A percentile compares a stretch with the other conserved stretches of the same genome.
Conservation (phyloP, 2,113 vertebrate genomes). For the Plecotus auritus region DNA sequence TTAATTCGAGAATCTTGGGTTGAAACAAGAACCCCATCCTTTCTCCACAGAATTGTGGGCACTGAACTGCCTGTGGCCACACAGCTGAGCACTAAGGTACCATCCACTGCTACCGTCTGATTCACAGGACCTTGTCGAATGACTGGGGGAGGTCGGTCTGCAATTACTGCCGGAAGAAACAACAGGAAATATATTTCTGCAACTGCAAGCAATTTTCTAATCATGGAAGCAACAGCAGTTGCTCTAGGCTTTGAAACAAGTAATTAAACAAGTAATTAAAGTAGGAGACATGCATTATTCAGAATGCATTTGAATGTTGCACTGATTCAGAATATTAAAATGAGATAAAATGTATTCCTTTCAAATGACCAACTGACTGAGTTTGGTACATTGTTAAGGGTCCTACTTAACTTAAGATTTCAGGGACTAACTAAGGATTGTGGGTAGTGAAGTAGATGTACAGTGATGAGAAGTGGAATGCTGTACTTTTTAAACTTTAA, state of each 20-base stretch:
- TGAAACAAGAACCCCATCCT: constrained; percentile 91
- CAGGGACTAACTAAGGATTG: not conserved
- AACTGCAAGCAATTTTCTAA: constrained; percentile 92
- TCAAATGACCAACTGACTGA: constrained; percentile 14
- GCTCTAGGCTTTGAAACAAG: constrained; percentile 84
- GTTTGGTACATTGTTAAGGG: not conserved
- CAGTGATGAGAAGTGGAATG: not conserved
- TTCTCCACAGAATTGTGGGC: constrained; percentile 96
- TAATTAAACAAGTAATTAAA: constrained; percentile 87
- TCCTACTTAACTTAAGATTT: not conserved
- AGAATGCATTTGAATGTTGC: constrained; percentile 62
- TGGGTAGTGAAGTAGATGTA: not conserved
- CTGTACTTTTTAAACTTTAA: not conserved
- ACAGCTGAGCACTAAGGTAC: constrained; percentile 91
- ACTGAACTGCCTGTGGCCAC: constrained; percentile 88
- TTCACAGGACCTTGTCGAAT: constrained; percentile 96
- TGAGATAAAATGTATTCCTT: not conserved
- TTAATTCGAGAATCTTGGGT: constrained; percentile 96
- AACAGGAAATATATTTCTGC: constrained; percentile 83
- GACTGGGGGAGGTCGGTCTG: constrained; percentile 95
- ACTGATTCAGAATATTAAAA: constrained; percentile 69
- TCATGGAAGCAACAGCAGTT: constrained; percentile 86
- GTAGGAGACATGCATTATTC: constrained; percentile 76
- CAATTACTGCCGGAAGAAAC: constrained; percentile 88
- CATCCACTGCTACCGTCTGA: constrained; percentile 96